Conservation (phyloP, 2,888 invertebrate species). For the Cyclophora punctaria region DNA sequence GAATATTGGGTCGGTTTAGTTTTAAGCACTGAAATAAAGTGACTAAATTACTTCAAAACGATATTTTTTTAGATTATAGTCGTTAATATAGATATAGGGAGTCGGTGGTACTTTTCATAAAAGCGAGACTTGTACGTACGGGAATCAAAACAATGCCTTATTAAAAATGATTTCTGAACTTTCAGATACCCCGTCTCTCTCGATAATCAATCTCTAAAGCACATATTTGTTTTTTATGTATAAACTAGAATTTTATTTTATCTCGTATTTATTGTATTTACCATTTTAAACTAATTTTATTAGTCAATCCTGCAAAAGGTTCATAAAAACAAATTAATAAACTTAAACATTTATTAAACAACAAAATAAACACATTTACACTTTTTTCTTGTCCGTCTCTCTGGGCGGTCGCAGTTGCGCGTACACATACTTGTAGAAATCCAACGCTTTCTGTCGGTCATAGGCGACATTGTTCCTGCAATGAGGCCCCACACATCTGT, state of each 20-base stretch:
- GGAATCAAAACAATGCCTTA: too few species aligned
- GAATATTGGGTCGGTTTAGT: conserved; percentile 21
- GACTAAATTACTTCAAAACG: conserved; percentile 4
- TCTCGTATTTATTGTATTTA: too few species aligned
- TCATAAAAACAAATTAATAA: conserved; percentile 6
- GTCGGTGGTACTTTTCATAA: too few species aligned
- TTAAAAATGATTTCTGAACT: too few species aligned
- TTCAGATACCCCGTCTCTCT: too few species aligned
- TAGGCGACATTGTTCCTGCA: conserved; percentile 49
- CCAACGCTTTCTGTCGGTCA: conserved; percentile 62
- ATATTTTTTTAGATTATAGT: neutral
- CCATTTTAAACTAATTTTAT: too few species aligned
- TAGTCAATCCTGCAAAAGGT: neutral
- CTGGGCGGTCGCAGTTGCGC: conserved; percentile 58
- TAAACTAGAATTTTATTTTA: too few species aligned
- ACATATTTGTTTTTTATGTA: too few species aligned
- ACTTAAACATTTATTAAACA: conserved; percentile 22
- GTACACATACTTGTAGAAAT: conserved; percentile 69
- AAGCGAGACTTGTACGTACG: too few species aligned
- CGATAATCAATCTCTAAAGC: too few species aligned
- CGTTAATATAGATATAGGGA: too few species aligned
- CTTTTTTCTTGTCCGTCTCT: conserved; percentile 39
- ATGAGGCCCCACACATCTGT: conserved; percentile 46
- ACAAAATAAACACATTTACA: conserved; percentile 20
- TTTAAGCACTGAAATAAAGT: too few species aligned